Evolutionary conservation across 1,140 invertebrate species (phyloP), one percentile per base, ranked within the genome.

Genomic region (Palaemon carinicauda): DNA sequence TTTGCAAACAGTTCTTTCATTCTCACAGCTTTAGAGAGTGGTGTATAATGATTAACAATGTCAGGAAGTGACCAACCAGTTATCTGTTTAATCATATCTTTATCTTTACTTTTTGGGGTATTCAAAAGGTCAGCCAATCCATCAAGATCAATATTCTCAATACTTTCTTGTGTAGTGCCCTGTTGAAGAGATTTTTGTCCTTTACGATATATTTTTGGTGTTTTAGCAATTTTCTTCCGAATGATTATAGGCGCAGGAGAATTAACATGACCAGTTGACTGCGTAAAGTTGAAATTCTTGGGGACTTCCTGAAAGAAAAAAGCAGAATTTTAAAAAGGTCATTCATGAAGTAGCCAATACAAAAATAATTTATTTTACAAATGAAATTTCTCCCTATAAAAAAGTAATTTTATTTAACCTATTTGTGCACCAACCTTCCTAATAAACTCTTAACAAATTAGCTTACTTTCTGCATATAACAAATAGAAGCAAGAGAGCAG

Each of bases 171-270:
- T n/a, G n/a, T 21, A 10, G 53, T 41, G 19, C 71, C 69, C 14
- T 60, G 10, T 19, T 71, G 31, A 24, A 52, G 3, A 75, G 82
- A 88, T 86, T 91, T 91, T 52, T 90, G 87, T 21, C 91, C 91
- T 71, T 90, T 91, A n/a, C 86, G 88, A 50, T 90, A 90, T 53
- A 90, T 80, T 85, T 87, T 71, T 87, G 91, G 82, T 15, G 91
- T 91, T 78, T 90, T 89, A 19, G 84, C 31, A 56, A 83, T 75
- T 80, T 91, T 91, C 77, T 90, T 91, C 50, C 90, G 89, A 77
- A 92, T 91, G 77, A 92, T 81, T 56, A 92, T 88, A 15, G 91
- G 91, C 19, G 87, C 90, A 50, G 92, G 92, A 7, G 91, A 92
- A 52, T 91, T 89, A 50, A 89, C 90, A 90, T 92, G 92, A 10